Percentiles rank a stretch among this genome's conserved stretches.
phyloP scores from a whole-genome alignment of 2,113 vertebrate species.

The Podocnemis expansa region DNA sequence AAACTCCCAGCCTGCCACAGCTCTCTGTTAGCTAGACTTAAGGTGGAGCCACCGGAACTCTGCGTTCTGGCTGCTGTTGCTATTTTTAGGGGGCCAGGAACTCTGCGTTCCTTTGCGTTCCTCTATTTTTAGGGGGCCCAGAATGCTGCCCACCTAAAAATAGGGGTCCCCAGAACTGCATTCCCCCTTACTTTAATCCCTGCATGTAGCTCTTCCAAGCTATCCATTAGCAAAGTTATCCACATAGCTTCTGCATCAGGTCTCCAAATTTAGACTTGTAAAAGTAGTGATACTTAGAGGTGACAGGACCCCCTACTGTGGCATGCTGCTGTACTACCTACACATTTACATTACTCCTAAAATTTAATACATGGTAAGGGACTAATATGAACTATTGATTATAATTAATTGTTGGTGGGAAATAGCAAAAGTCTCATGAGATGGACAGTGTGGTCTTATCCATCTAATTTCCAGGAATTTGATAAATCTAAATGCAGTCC shows the following conservation, averaged over 20 bases:
- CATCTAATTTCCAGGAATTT: slow-evolving; percentile 41
- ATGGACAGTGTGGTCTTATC: background rate
- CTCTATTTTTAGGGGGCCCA: no score
- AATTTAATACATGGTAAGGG: background rate
- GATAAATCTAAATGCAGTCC: slow-evolving; percentile 40
- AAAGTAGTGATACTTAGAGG: background rate
- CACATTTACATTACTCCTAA: background rate
- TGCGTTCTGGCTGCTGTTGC: no score
- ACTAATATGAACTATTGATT: background rate
- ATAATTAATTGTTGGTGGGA: slow-evolving; percentile 34
- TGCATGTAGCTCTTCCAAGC: background rate
- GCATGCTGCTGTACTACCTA: background rate
- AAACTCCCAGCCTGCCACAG: no score
- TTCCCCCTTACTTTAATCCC: no score
- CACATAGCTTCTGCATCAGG: background rate
- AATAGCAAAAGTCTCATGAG: slow-evolving; percentile 31
- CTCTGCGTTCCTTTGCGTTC: no score
- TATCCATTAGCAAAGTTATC: rapidly evolving
- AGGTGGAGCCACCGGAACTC: no score
- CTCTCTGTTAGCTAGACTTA: no score
- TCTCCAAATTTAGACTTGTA: background rate
- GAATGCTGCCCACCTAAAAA: no score
- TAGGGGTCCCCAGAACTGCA: no score
- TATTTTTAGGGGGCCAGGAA: no score
- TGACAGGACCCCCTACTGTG: background rate